Evolutionary conservation across 2,113 vertebrate species (phyloP).

Genomic region (Lynx canadensis): DNA sequence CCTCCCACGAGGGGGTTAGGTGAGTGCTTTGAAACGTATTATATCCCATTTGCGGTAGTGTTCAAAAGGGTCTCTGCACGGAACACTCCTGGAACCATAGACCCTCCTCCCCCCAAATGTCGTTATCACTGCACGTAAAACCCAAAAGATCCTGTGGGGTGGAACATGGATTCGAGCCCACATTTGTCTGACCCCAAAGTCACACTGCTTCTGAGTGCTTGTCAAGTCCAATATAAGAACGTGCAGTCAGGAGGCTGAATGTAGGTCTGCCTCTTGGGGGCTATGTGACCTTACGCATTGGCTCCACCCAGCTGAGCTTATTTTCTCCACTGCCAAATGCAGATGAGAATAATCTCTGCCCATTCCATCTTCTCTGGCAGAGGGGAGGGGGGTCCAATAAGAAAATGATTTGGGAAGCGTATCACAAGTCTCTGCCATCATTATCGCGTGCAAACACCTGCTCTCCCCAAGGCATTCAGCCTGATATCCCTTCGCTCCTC

Average conservation of each 20-base stretch:
- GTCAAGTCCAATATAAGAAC: background rate
- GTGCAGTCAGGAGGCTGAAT: background rate
- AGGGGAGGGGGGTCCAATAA: background rate
- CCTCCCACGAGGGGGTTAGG: background rate
- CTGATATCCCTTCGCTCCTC: background rate
- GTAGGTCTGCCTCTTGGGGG: background rate
- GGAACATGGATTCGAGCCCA: background rate
- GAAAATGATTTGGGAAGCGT: background rate
- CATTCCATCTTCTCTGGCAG: background rate
- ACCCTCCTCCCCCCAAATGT: background rate
- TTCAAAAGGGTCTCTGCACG: background rate
- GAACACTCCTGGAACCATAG: background rate
- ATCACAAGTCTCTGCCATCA: background rate
- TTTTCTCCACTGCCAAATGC: constrained; percentile 39
- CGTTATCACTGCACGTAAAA: background rate
- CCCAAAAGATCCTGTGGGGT: background rate
- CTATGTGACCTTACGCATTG: background rate
- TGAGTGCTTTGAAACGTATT: background rate
- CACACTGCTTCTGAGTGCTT: constrained; percentile 4
- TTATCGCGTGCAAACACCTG: background rate
- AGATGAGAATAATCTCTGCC: background rate
- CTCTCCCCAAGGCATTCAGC: background rate
- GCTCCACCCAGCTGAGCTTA: background rate
- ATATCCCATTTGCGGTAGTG: background rate
- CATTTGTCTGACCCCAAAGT: background rate